Evolutionary conservation across 1,140 invertebrate species (phyloP), one percentile per base, ranked within the genome.

Genomic region (Macrobrachium rosenbergii): DNA sequence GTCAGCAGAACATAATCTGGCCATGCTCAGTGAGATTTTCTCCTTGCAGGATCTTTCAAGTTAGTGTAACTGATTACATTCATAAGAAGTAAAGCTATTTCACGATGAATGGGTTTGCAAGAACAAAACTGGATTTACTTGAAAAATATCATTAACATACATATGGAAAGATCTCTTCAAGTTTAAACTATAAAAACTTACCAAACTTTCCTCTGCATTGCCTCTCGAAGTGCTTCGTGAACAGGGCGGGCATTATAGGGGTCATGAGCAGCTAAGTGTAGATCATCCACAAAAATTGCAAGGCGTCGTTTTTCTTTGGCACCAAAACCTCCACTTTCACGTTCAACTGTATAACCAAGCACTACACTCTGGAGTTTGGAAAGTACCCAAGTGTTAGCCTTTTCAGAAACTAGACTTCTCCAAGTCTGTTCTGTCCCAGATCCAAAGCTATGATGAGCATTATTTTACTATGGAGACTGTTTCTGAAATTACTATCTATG

Each of bases 231-330:
- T 60, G 98, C 92, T 93, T 99, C 98, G 88, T 98, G 95, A 0
- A 97, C 95, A 2, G 97, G 97, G 92, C 98, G 97, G 0, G 97
- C 96, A 5, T 97, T 97, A 91, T 97, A 98, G 0, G 94, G 92
- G 92, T 97, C 96, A 91, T 96, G 95, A 2, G 94, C 94, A 0
- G 97, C 97, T 96, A 98, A 97, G 91, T 98, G 98, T 91, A 98
- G 94, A 92, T 99, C 97, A 91, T 99, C 98, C 64, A 98, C 95
- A 92, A 98, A 98, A 62, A 98, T 95, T 43, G 98, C 93, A 73
- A 89, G 63, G 19, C 83, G 52, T 23, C 88, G 78, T 11, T 72
- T 83, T 3, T 59, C 72, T 19, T 60, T 81, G 11, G 78, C 82
- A 19, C 79, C 83, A 78, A 83, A 85, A 17, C 52, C 43, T 19